Base-by-base conservation (phyloP, 2,797 vertebrate genomes). In the Phoeniculus purpureus region DNA sequence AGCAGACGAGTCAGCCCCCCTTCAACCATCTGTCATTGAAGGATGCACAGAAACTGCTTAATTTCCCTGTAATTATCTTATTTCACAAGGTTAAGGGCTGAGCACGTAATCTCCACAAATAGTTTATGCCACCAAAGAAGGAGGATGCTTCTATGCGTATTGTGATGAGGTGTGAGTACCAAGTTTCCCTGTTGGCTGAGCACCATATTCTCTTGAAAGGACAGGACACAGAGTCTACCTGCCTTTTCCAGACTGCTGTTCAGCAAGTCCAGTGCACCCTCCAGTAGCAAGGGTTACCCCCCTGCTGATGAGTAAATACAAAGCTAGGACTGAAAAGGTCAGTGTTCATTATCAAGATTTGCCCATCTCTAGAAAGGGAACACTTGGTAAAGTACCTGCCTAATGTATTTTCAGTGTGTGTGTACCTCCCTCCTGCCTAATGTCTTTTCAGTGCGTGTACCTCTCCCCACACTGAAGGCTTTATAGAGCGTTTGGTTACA, bases 241-340 rank as follows among this genome's bases (percentile, higher is more conserved):
- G n/a, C 12, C n/a, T 52, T 51, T 65, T 15, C 43, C n/a, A 54
- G 12, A 29, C 7, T 62, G 22, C 40, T 80, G 32, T 1, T 0
- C 20, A 16, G 17, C 1, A 0, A 73, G 12, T 6, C 32, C 2
- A 0, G 1, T 4, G 13, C 1, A 4, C 7, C 5, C 9, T 62
- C 22, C 43, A 18, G 12, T 4, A 73, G 25, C 27, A 32, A 55
- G 4, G 10, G 3, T 62, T 70, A 4, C 12, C 10, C 4, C 20
- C 59, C n/a, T 32, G 17, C 8, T 6, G 2, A 37, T 11, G 32
- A 11, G 7, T 18, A 68, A 51, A 16, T 7, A 32, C 7, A 61
- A 17, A 43, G 16, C 12, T 22, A 10, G 15, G 21, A 29, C 23
- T 65, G 12, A 66, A 59, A 73, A 87, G 52, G 56, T 48, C 40